Percentiles rank a stretch among this genome's conserved stretches.
Evolutionary conservation across 2,888 invertebrate species (phyloP).

Genomic region (Atethmia centrago): DNA sequence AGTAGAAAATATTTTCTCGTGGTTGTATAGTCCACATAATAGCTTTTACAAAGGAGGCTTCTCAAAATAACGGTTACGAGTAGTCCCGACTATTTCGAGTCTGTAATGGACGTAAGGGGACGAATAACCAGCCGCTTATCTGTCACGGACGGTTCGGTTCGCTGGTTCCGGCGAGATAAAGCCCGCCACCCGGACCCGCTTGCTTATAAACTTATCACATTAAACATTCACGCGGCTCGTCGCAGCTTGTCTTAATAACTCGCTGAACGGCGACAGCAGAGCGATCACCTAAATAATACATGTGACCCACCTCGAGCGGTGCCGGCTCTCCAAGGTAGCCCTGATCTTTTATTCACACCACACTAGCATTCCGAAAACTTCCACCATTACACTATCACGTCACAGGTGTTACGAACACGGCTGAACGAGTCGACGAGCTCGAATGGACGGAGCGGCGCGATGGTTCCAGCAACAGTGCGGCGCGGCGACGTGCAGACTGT

Average conservation of each 20-base stretch:
- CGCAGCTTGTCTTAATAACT: slow-evolving; percentile 61
- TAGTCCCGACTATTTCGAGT: slow-evolving; percentile 26
- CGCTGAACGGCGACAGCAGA: slow-evolving; percentile 61
- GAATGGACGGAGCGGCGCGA: slow-evolving; percentile 11
- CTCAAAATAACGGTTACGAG: slow-evolving; percentile 37
- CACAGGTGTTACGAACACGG: slow-evolving; percentile 51
- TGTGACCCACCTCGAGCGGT: slow-evolving; percentile 80
- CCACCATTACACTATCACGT: slow-evolving; percentile 75
- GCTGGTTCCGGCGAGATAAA: slow-evolving; percentile 34
- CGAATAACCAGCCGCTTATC: slow-evolving; percentile 56
- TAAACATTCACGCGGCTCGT: slow-evolving; percentile 64
- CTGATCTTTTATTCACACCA: slow-evolving; percentile 76
- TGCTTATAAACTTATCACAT: slow-evolving; percentile 68
- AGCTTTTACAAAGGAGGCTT: slow-evolving; percentile 9
- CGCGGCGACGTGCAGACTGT: slow-evolving; percentile 46
- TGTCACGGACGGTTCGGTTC: slow-evolving; percentile 31
- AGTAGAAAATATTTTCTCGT: neutral
- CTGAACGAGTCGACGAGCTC: slow-evolving; percentile 39
- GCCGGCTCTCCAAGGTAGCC: slow-evolving; percentile 79
- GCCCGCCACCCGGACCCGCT: slow-evolving; percentile 37
- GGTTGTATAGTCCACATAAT: neutral
- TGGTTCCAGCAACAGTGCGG: neutral
- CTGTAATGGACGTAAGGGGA: slow-evolving; percentile 52
- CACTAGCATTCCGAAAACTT: slow-evolving; percentile 72
- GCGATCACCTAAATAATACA: slow-evolving; percentile 69